Conservation (phyloP, 2,797 vertebrate species). For the Novumbra hubbsi region DNA sequence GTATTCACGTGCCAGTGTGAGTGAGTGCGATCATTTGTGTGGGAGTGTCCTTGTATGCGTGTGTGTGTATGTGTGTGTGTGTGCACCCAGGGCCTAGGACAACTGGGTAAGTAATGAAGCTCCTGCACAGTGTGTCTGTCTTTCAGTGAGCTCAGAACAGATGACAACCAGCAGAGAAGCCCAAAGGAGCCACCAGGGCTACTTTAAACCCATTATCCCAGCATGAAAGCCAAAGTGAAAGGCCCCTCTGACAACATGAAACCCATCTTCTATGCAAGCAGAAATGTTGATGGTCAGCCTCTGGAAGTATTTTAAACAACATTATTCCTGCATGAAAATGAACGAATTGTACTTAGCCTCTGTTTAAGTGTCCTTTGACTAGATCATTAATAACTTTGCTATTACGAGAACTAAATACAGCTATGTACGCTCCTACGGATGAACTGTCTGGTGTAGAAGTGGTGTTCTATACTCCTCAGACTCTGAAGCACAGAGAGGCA, state of each 20-base stretch:
- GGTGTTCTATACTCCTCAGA: constrained; percentile 6
- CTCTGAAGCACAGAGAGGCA: constrained; percentile 32
- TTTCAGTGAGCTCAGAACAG: neutral
- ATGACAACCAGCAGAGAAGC: neutral
- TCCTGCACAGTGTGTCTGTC: constrained; percentile 58
- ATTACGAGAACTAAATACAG: constrained; percentile 28
- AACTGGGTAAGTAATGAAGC: neutral
- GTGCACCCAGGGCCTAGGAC: neutral
- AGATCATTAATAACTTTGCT: constrained; percentile 26
- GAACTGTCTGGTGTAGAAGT: constrained; percentile 23
- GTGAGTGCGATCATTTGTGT: neutral
- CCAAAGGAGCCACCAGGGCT: neutral
- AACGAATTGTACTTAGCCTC: neutral
- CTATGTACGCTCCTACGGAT: constrained; percentile 32
- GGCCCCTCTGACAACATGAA: neutral
- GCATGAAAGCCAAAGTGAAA: neutral
- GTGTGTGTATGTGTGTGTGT: constrained; percentile 2
- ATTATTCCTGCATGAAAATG: neutral
- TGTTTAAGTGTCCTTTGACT: constrained; percentile 28
- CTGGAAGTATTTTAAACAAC: neutral
- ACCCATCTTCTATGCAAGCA: neutral
- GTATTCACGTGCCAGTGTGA: constrained; percentile 28
- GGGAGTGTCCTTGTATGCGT: neutral
- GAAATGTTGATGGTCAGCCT: neutral
- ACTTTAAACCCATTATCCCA: neutral